Conservation (phyloP, 2,888 invertebrate genomes). For the Sericinus montela region DNA sequence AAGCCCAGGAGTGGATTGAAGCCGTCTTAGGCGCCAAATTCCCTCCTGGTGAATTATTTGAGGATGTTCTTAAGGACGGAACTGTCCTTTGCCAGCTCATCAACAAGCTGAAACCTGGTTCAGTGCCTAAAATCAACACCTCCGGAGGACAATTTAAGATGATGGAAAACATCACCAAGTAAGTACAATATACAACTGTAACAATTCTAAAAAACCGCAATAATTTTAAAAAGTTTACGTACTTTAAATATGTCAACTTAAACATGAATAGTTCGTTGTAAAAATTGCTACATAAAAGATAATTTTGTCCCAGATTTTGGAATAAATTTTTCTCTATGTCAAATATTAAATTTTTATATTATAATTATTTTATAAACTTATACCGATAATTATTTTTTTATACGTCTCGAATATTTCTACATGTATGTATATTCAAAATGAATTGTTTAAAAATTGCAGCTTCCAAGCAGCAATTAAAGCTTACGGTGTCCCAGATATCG, state of each 20-base stretch:
- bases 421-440: too few species aligned
- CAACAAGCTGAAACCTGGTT: constrained; percentile 94
- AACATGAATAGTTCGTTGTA: too few species aligned
- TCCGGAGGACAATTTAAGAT: constrained; percentile 98
- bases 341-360: too few species aligned
- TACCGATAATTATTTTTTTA: too few species aligned
- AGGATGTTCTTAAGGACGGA: constrained; percentile 95
- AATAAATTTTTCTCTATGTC: too few species aligned
- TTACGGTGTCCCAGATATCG: constrained; percentile 94
- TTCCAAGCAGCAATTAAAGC: constrained; percentile 92
- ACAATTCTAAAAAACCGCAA: too few species aligned
- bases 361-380: too few species aligned
- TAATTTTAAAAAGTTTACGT: too few species aligned
- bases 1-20: constrained; percentile 97
- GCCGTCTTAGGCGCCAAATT: constrained; percentile 91
- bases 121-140: constrained; percentile 93
- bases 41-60: constrained; percentile 88
- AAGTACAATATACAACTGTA: constrained; percentile 45
- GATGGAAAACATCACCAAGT: constrained; percentile 99
- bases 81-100: constrained; percentile 95
- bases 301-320: too few species aligned
- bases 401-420: too few species aligned
- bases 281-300: too few species aligned
- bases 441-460: constrained; percentile 51
- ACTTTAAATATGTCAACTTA: too few species aligned